Evolutionary conservation across 2,113 vertebrate genomes (phyloP).

Genomic region (Mustelus asterias): DNA sequence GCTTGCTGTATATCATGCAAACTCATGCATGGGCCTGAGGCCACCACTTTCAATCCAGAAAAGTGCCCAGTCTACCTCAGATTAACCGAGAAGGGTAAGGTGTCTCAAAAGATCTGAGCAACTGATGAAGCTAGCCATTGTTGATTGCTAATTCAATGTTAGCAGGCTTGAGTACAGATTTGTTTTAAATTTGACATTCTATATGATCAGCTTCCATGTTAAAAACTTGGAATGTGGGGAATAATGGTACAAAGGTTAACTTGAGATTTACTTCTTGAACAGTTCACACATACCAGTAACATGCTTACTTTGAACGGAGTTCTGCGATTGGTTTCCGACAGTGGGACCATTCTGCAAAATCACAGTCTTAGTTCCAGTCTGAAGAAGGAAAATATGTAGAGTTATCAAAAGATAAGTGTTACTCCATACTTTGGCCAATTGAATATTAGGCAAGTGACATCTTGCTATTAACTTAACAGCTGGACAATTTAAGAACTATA

Average conservation of each 20-base stretch:
- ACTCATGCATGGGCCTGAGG: too few relatives aligned
- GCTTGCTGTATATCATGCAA: too few relatives aligned
- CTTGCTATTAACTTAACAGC: not conserved
- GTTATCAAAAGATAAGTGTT: not conserved
- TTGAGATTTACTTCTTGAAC: not conserved
- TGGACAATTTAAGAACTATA: not conserved
- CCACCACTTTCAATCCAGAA: too few relatives aligned
- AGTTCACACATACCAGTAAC: not conserved
- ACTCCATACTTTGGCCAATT: not conserved
- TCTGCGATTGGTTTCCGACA: not conserved
- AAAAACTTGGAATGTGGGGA: not conserved
- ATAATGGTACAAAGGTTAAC: not conserved
- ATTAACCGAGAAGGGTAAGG: too few relatives aligned
- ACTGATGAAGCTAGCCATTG: not conserved
- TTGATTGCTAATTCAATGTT: not conserved
- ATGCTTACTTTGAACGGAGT: not conserved
- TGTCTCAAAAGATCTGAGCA: too few relatives aligned
- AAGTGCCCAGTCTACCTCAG: too few relatives aligned
- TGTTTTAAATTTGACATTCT: not conserved
- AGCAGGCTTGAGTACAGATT: not conserved
- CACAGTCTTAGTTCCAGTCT: not conserved
- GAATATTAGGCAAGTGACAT: not conserved
- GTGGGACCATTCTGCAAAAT: conserved; percentile 5
- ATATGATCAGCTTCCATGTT: not conserved
- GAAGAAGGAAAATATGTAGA: not conserved